Conservation (phyloP, 2,113 vertebrate genomes). For the Indicator maculatus region DNA sequence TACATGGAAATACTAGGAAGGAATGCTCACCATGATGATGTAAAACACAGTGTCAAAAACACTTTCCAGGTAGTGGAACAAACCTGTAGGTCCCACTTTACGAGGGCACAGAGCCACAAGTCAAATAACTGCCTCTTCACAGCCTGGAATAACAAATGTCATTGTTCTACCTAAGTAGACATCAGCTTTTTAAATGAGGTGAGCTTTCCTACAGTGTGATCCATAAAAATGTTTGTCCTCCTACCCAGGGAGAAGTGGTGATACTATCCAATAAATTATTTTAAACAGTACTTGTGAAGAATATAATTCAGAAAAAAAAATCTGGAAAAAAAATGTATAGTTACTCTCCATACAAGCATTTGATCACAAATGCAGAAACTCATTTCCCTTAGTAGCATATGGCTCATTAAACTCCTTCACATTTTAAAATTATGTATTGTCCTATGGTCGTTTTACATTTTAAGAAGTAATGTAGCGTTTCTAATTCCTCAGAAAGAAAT, state of each 20-base stretch:
- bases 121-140: not conserved
- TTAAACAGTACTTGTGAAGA: not conserved
- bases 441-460: not conserved
- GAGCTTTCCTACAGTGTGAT: not conserved
- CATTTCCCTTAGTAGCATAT: not conserved
- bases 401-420: not conserved
- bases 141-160: not conserved
- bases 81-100: not conserved
- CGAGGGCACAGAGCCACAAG: not conserved
- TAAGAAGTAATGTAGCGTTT: slow-evolving; percentile 5
- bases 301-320: not conserved
- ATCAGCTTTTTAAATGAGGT: not conserved
- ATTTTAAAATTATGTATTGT: not conserved
- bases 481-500: not conserved
- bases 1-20: not conserved
- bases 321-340: not conserved
- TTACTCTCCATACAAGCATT: not conserved
- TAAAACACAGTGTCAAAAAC: not conserved
- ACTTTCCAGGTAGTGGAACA: not conserved
- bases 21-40: not conserved
- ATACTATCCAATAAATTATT: not conserved
- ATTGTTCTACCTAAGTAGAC: not conserved
- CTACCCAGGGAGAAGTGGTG: not conserved
- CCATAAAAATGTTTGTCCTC: not conserved
- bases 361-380: not conserved